Evolutionary conservation across 2,113 vertebrate genomes (phyloP), one percentile per base, ranked within the genome.

Genomic region (Rhinopithecus roxellana): DNA sequence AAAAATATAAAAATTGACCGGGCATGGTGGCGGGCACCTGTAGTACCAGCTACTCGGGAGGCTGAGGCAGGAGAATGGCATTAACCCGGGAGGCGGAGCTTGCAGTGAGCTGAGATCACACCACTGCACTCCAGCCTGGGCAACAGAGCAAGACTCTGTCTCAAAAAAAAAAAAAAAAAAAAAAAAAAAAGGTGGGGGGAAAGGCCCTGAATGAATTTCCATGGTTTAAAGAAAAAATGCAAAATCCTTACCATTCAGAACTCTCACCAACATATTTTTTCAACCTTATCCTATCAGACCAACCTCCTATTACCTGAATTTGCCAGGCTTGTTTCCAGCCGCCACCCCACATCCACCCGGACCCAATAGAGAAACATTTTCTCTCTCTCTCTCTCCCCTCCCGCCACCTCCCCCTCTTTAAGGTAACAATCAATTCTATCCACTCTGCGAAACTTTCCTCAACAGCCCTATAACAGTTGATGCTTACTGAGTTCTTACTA

Each of bases 241-340:
- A 90, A 86, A 93, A 30, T 79, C n/a, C 20, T 77, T 90, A 59
- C 57, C 38, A 95, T 67, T 59, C 38, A 74, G 57, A 97, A 85
- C 8, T 88, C 50, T 88, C 43, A 48, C 13, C 32, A 81, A 89
- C 32, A 7, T 59, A 22, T 55, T 85, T 95, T 79, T 92, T 85
- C 50, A 84, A 35, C 25, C 43, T 92, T 83, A 79, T 35, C 52
- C 84, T 85, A 78, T 64, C 59, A 79, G n/a, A 79, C 17, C n/a
- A 79, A 72, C 38, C 64, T 88, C n/a, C 57, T 79, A 35, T 43
- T 38, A 38, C 87, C 86, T 90, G 75, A 64, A 81, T 87, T 35
- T 81, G 13, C 22, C 30, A 78, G 52, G 25, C 30, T 86, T 11
- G 32, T 32, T 40, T 75, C 79, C 48, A 89, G 35, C 22, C 55